phyloP scores from a whole-genome alignment of 2,888 invertebrate species.

The Macrophya alboannulata region DNA sequence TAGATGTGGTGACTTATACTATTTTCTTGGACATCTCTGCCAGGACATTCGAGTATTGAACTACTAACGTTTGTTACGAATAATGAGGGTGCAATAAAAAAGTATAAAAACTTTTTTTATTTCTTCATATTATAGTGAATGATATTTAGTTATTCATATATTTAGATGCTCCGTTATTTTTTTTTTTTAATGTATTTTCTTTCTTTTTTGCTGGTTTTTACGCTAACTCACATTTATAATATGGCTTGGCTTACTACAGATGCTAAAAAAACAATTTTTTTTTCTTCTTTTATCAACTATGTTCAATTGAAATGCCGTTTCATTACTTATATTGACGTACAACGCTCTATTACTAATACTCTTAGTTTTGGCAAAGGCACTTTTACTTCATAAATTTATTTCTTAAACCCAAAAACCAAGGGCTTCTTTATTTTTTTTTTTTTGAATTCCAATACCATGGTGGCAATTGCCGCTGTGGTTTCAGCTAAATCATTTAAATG shows the following conservation, averaged over 20 bases:
- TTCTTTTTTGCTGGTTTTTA: background rate
- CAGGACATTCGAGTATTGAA: background rate
- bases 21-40: background rate
- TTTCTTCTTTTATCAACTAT: background rate
- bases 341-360: slow-evolving; percentile 62
- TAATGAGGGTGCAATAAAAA: slow-evolving; percentile 1
- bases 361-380: slow-evolving; percentile 75
- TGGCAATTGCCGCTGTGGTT: slow-evolving; percentile 2
- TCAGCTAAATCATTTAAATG: slow-evolving; percentile 35
- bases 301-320: slow-evolving; percentile 15
- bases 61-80: background rate
- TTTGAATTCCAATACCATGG: slow-evolving; percentile 53
- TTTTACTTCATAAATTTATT: slow-evolving; percentile 69
- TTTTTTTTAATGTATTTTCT: background rate
- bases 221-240: background rate
- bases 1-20: background rate
- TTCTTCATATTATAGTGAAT: background rate
- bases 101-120: slow-evolving; percentile 28
- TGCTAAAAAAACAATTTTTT: background rate
- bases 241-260: slow-evolving; percentile 5
- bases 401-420: slow-evolving; percentile 60
- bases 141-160: slow-evolving; percentile 15
- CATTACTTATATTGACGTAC: slow-evolving; percentile 47
- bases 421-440: slow-evolving; percentile 49
- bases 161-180: background rate